Conservation (phyloP, 1,140 invertebrate species). For the Anthonomus grandis region DNA sequence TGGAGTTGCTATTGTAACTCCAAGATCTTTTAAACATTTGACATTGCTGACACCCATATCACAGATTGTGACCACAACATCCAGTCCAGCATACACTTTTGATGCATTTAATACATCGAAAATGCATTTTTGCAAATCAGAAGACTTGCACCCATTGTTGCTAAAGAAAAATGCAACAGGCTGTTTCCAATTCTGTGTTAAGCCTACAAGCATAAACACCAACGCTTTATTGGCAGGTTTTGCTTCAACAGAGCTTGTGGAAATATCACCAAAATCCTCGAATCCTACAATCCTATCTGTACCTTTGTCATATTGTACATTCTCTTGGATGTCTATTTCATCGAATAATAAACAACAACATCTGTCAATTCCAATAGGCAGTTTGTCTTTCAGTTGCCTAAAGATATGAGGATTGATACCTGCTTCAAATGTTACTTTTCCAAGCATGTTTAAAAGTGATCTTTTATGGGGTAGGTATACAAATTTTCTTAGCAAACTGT, state of each 20-base stretch:
- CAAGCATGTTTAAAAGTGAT: neutral
- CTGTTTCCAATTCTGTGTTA: slow-evolving; percentile 18
- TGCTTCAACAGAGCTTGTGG: neutral
- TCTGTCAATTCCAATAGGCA: neutral
- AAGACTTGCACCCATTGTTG: slow-evolving; percentile 4
- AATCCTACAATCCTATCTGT: too few relatives aligned
- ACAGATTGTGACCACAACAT: slow-evolving; percentile 27
- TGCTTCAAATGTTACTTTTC: neutral
- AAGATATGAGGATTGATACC: neutral
- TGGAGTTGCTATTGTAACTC: slow-evolving; percentile 4
- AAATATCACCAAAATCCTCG: neutral
- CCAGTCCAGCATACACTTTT: slow-evolving; percentile 5
- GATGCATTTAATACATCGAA: slow-evolving; percentile 7
- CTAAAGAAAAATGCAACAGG: too few relatives aligned
- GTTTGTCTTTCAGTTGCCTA: neutral
- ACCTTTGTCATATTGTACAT: too few relatives aligned
- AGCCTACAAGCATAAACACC: slow-evolving; percentile 20
- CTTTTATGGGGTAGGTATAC: neutral
- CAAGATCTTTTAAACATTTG: slow-evolving; percentile 9
- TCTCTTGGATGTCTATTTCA: too few relatives aligned
- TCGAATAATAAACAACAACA: slow-evolving; percentile 2
- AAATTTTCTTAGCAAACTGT: neutral
- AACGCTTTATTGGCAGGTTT: slow-evolving; percentile 19
- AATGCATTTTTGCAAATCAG: neutral
- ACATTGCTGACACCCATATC: slow-evolving; percentile 21